Evolutionary conservation across 2,113 vertebrate genomes (phyloP).

Genomic region (Leucosticte australis): DNA sequence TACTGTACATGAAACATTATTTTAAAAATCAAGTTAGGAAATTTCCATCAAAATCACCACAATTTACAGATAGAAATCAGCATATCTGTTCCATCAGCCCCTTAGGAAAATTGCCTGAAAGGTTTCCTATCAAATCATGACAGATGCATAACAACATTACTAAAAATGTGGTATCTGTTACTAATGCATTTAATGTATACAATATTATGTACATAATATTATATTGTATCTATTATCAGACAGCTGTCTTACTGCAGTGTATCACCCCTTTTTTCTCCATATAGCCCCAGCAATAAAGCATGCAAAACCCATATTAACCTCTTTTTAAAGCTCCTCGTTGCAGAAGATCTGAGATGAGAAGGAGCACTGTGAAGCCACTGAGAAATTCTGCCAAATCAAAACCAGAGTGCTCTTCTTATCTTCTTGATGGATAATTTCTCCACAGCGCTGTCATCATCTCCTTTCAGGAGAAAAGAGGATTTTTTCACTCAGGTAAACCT

Average conservation of each 20-base stretch:
- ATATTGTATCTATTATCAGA: neutral
- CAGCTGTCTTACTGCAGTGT: neutral
- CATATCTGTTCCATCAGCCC: neutral
- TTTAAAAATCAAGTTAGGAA: neutral
- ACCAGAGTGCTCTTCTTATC: neutral
- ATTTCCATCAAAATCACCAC: neutral
- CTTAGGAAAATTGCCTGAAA: neutral
- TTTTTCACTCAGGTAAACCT: neutral
- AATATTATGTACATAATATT: neutral
- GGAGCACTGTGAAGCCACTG: neutral
- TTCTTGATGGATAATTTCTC: neutral
- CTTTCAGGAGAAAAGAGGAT: neutral
- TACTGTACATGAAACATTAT: neutral
- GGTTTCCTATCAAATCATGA: neutral
- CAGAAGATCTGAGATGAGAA: neutral
- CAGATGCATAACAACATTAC: neutral
- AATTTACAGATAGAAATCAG: neutral
- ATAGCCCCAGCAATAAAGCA: neutral
- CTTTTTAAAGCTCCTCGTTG: neutral
- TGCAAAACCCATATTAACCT: neutral
- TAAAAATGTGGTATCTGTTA: neutral
- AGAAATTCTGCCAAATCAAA: neutral
- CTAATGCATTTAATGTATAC: neutral
- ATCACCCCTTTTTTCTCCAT: neutral
- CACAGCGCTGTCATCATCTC: neutral